Base-by-base conservation (phyloP, 2,797 vertebrate genomes). In the Sternotherus odoratus region DNA sequence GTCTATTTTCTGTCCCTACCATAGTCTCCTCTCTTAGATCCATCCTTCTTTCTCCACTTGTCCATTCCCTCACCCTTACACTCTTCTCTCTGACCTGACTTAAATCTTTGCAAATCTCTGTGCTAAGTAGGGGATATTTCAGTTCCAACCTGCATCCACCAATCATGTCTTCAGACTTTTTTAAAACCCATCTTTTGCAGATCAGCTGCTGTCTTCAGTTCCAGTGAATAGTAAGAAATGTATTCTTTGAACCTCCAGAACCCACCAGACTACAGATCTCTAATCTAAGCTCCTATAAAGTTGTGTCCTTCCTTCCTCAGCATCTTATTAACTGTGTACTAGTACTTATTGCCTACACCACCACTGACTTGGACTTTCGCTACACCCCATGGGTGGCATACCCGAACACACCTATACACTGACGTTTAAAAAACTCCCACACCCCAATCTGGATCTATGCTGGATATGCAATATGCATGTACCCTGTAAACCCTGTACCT, bases 211-310 rank as follows among this genome's bases (percentile, higher is more conserved):
- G 86, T 91, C 95, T 97, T 94, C 54, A 69, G 79, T 95, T 97
- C 94, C 93, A 97, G 91, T 93, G 91, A 95, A 85, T 93, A 94
- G 94, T 30, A 91, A 89, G 91, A 96, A 95, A 69, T 74, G 66
- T 23, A 69, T 39, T 69, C n/a, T 97, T 97, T 97, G 92, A 96
- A 95, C 77, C 48, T 95, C 96, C 93, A 97, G 96, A 96, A 88
- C 83, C 79, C 15, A 0, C 33, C 77, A 93, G 81, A 92, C 54
- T 87, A 91, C 81, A 92, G n/a, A 7, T n/a, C 79, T 89, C n/a
- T 19, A 63, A 33, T 43, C 19, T 72, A 49, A 85, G 54, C 12
- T 13, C 69, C 39, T 26, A 39, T 43, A 72, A 72, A 24, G 36
- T 24, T 24, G 43, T 72, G 36, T n/a, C 21, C 23, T 43, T 39